Percentiles rank a stretch among this genome's conserved stretches.
phyloP scores from a whole-genome alignment of 2,113 vertebrate genomes.

The Misgurnus mizolepis region DNA sequence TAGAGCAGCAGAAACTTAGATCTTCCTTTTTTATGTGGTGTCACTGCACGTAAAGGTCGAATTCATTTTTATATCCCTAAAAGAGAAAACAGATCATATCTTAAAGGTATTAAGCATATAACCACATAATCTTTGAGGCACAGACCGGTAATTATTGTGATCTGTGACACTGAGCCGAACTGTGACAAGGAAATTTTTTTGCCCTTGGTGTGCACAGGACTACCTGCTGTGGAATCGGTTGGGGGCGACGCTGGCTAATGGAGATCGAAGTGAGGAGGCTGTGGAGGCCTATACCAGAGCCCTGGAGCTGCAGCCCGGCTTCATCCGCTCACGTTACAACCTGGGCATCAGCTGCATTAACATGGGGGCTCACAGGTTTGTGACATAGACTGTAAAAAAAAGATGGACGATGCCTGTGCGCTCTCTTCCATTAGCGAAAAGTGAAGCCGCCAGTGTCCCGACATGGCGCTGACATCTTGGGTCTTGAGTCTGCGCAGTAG shows the following conservation, averaged over 20 bases:
- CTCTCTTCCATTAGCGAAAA: no score
- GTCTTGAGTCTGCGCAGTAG: no score
- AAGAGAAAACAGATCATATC: slow-evolving; percentile 15
- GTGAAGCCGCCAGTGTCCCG: no score
- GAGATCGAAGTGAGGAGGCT: slow-evolving; percentile 93
- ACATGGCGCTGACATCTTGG: no score
- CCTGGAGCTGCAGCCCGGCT: slow-evolving; percentile 94
- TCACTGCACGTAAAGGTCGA: slow-evolving; percentile 12
- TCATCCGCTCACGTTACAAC: slow-evolving; percentile 96
- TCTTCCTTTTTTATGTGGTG: neutral
- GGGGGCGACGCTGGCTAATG: slow-evolving; percentile 93
- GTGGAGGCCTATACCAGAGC: slow-evolving; percentile 93
- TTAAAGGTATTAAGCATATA: slow-evolving; percentile 4
- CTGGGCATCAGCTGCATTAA: slow-evolving; percentile 98
- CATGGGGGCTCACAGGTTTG: slow-evolving; percentile 94
- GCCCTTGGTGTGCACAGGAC: slow-evolving; percentile 75
- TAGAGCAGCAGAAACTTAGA: neutral
- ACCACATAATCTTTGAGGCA: neutral
- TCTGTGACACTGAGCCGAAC: slow-evolving; percentile 2
- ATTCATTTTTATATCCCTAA: slow-evolving; percentile 15
- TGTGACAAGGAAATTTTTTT: neutral
- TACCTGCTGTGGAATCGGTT: slow-evolving; percentile 97
- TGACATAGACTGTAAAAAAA: neutral
- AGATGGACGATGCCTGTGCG: no score
- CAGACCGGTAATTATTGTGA: slow-evolving; percentile 10